phyloP scores from a whole-genome alignment of 2,888 invertebrate genomes.

The Caenorhabditis angaria region DNA sequence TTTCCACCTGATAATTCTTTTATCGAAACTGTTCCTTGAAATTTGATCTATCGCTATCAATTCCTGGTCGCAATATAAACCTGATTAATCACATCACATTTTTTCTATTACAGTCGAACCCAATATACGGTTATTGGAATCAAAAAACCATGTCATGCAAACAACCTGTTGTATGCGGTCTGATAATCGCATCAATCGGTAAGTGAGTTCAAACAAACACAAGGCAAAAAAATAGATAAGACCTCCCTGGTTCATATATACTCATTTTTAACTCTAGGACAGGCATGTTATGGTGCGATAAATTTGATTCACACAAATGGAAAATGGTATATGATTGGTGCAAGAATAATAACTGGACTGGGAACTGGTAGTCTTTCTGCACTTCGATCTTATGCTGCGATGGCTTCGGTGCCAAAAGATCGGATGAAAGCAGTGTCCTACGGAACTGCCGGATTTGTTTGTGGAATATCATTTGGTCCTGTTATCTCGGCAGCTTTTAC shows the following conservation, averaged over 20 bases:
- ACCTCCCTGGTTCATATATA: not conserved
- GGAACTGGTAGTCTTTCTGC: constrained; percentile 51
- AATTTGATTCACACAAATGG: constrained; percentile 22
- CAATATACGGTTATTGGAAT: constrained; percentile 53
- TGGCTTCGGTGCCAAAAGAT: constrained; percentile 50
- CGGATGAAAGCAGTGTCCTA: constrained; percentile 49
- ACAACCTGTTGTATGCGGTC: constrained; percentile 41
- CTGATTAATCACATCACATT: not conserved
- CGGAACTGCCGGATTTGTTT: constrained; percentile 53
- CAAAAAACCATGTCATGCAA: constrained; percentile 49
- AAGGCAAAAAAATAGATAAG: no score
- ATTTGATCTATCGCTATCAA: no score
- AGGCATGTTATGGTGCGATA: constrained; percentile 42
- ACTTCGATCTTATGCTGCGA: constrained; percentile 51
- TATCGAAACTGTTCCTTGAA: not conserved
- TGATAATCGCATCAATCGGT: constrained; percentile 42
- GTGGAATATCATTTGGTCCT: constrained; percentile 55
- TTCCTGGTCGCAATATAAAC: not conserved
- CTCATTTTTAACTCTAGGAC: no score
- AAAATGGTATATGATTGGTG: constrained; percentile 50
- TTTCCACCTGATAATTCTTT: no score
- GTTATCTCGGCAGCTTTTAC: constrained; percentile 48
- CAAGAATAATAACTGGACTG: constrained; percentile 47
- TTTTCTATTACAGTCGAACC: constrained; percentile 34
- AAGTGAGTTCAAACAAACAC: not conserved